Conservation (phyloP, 2,888 invertebrate genomes). For the Diploptera punctata region DNA sequence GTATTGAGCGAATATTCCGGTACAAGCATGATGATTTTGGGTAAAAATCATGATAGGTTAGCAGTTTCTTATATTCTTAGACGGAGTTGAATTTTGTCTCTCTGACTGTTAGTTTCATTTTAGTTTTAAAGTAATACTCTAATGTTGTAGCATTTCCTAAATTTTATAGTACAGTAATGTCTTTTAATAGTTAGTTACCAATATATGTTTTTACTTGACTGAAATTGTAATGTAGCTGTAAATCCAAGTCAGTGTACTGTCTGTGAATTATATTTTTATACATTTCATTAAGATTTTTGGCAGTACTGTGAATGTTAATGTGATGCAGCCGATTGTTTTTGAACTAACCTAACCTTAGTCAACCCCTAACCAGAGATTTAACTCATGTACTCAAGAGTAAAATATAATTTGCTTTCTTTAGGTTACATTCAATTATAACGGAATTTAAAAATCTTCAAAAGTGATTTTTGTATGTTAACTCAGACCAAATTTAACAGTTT, state of each 20-base stretch:
- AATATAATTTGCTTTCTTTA: too few relatives aligned
- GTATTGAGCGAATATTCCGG: constrained; percentile 56
- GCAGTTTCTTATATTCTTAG: neutral
- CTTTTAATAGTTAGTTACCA: neutral
- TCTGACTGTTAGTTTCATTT: neutral
- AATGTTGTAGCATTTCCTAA: neutral
- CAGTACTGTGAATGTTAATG: constrained; percentile 21
- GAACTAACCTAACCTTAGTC: constrained; percentile 5
- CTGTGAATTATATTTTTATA: neutral
- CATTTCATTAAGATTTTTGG: too few relatives aligned
- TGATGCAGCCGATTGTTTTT: neutral
- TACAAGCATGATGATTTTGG: constrained; percentile 15
- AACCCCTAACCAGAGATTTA: constrained; percentile 17
- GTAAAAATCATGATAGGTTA: constrained; percentile 11
- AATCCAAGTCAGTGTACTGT: neutral
- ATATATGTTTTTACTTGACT: neutral
- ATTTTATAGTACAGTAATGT: neutral
- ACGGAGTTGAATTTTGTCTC: neutral
- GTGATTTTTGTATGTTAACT: too few relatives aligned
- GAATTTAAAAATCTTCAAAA: too few relatives aligned
- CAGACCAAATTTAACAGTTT: too few relatives aligned
- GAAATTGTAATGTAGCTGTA: constrained; percentile 13
- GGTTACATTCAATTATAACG: too few relatives aligned
- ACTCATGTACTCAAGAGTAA: too few relatives aligned
- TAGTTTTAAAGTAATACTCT: neutral